Base-by-base conservation (phyloP, 2,113 vertebrate species). In the Ascaphus truei region DNA sequence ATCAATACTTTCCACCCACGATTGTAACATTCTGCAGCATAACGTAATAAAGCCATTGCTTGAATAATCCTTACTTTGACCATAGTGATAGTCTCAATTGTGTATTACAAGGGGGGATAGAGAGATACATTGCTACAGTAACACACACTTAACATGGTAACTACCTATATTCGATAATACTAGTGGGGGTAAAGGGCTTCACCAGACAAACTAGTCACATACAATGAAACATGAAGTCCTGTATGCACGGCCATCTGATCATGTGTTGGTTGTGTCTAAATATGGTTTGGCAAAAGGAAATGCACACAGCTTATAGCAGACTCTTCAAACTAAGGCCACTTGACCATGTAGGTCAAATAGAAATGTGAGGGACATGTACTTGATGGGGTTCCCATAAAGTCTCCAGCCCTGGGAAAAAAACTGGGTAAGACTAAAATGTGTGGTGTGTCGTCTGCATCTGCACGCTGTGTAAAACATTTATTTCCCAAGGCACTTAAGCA, bases 401-500 rank as follows among this genome's bases (percentile, higher is more conserved):
- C n/a, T n/a, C n/a, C n/a, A 47, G 22, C 23, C 29, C 33, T 22
- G 13, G 45, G 33, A 61, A 50, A 36, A n/a, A n/a, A n/a, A n/a
- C n/a, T n/a, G n/a, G n/a, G n/a, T 22, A 50, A 15, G 41, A 50
- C 20, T 30, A 61, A 52, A 20, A 31, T 37, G 22, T 59, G 43
- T 47, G 20, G 7, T 59, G 39, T 31, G 22, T 69, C n/a, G 34
- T 69, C 22, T 69, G 25, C 29, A 68, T 33, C 13, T 33, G 34
- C 30, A 51, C 27, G 43, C 45, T 61, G 30, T 63, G 18, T 71
- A 71, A 57, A 29, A 57, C 31, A 57, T 34, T 34, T 18, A 16
- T 57, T 34, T 55, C 41, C 30, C 43, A 71, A 71, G 67, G 67
- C 67, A 71, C 67, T 71, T 71, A 71, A 61, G 67, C 45, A 71